A percentile compares a stretch with the other conserved stretches of the same genome.
Evolutionary conservation across 35 echinoderm and acorn worm genomes (phyloP).

Genomic region (Lytechinus variegatus): DNA sequence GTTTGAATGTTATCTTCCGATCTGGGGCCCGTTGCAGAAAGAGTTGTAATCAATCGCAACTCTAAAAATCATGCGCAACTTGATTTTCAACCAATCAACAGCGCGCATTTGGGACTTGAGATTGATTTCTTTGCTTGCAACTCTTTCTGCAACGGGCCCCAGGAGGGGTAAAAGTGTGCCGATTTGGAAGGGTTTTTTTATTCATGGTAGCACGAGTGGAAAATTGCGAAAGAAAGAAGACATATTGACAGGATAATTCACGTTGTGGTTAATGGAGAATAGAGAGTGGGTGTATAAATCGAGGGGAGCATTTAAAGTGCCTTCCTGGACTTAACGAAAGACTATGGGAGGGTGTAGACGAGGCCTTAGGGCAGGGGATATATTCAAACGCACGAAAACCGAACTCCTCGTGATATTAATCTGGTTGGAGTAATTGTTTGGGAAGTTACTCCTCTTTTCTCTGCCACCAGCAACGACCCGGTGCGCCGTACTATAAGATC

Average conservation of each 20-base stretch:
- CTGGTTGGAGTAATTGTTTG: constrained; percentile 1
- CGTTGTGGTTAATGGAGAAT: not conserved
- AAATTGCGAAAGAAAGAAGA: not conserved
- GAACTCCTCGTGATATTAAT: not conserved
- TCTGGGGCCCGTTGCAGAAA: not conserved
- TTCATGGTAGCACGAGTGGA: not conserved
- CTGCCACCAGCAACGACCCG: not conserved
- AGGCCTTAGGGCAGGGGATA: not conserved
- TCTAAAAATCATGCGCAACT: too few relatives aligned
- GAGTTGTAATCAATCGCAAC: too few relatives aligned
- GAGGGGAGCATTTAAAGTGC: not conserved
- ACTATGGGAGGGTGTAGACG: not conserved
- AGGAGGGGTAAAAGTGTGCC: not conserved
- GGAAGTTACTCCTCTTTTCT: not conserved
- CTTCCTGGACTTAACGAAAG: not conserved
- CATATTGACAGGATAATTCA: not conserved
- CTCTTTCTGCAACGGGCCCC: too few relatives aligned
- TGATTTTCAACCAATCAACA: too few relatives aligned
- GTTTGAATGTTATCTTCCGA: not conserved
- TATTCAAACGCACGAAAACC: not conserved
- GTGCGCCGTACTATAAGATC: not conserved
- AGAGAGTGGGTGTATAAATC: not conserved
- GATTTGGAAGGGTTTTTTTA: not conserved
- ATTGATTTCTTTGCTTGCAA: too few relatives aligned
- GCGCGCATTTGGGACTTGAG: too few relatives aligned